Evolutionary conservation across 2,797 vertebrate genomes (phyloP).

Genomic region (Knipowitschia caucasica): DNA sequence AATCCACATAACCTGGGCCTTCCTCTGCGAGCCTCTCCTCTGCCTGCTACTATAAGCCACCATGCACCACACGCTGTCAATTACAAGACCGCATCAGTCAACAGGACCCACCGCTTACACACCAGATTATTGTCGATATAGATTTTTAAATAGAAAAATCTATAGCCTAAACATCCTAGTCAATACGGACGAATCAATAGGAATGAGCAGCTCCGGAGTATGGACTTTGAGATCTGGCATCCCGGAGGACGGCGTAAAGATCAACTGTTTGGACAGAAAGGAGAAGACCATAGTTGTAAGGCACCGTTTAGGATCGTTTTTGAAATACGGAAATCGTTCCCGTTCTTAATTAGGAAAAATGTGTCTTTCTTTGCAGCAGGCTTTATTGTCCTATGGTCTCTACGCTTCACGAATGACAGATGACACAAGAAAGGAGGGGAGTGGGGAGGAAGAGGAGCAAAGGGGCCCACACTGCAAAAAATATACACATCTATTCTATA

Average conservation of each 20-base stretch:
- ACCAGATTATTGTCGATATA: constrained; percentile 82
- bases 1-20: constrained; percentile 13
- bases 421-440: constrained; percentile 67
- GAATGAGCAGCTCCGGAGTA: constrained; percentile 52
- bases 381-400: constrained; percentile 73
- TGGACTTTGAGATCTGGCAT: constrained; percentile 31
- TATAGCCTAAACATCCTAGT: constrained; percentile 80
- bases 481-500: not conserved
- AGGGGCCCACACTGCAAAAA: not conserved
- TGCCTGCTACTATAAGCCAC: constrained; percentile 23
- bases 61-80: constrained; percentile 65
- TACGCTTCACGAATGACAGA: constrained; percentile 75
- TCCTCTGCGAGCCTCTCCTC: constrained; percentile 24
- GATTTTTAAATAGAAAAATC: constrained; percentile 88
- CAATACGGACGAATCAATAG: constrained; percentile 76
- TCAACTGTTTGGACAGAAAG: constrained; percentile 37
- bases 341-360: constrained; percentile 73
- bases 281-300: constrained; percentile 28
- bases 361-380: constrained; percentile 52
- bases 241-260: constrained; percentile 40
- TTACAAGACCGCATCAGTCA: constrained; percentile 71
- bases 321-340: constrained; percentile 33
- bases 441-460: constrained; percentile 46
- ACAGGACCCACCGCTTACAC: constrained; percentile 72
- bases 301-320: constrained; percentile 32